These are phyloP conservation scores for Phainopepla nitens DNA, from an alignment of 2,113 vertebrate genomes.

Conservation along the genomic window DNA sequence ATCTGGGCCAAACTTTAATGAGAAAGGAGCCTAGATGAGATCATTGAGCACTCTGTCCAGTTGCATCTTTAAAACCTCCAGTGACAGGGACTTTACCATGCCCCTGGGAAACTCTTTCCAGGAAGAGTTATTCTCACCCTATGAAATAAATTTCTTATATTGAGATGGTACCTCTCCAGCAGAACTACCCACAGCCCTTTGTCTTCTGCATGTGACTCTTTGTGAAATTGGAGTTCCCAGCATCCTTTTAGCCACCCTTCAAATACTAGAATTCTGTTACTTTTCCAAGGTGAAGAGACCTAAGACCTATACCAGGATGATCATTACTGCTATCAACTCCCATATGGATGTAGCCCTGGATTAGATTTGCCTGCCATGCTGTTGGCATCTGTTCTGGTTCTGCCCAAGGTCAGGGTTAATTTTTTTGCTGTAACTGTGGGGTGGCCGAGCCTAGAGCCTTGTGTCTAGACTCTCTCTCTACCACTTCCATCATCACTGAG, in stretches of 20 bases:
- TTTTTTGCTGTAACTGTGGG: background rate
- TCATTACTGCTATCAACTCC: rapidly evolving
- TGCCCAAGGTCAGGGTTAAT: background rate
- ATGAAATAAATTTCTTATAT: background rate
- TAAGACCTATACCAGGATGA: background rate
- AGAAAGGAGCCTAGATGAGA: background rate
- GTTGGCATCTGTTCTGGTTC: background rate
- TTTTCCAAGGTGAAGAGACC: background rate
- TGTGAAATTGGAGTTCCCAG: background rate
- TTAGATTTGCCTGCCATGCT: rapidly evolving
- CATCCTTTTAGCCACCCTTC: background rate
- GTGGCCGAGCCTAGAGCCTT: background rate
- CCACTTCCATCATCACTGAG: background rate
- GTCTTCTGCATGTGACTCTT: background rate
- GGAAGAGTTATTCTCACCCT: background rate
- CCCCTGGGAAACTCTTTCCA: background rate
- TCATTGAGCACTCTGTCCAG: background rate
- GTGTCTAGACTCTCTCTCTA: background rate
- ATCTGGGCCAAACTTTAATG: background rate
- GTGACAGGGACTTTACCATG: rapidly evolving
- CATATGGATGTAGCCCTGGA: background rate
- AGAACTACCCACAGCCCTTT: background rate
- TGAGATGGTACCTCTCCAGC: rapidly evolving
- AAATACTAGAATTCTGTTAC: background rate
- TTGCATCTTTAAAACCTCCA: background rate